phyloP scores from a whole-genome alignment of 2,113 vertebrate species.

The Petrocephalus microphthalmus region DNA sequence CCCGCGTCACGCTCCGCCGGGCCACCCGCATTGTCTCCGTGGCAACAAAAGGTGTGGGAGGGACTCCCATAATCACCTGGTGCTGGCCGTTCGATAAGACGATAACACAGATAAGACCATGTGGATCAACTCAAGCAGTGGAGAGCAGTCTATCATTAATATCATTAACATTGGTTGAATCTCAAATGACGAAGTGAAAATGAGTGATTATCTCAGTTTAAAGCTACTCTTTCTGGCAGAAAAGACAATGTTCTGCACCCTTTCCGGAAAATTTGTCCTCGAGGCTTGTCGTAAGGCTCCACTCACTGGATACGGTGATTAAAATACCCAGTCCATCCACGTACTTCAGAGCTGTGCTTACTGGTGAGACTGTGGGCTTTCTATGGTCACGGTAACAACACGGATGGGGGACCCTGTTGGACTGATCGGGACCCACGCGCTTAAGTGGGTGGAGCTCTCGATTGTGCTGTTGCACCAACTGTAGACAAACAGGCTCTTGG shows the following conservation, averaged over 20 bases:
- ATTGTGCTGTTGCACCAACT: not conserved
- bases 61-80: not conserved
- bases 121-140: not conserved
- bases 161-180: constrained; percentile 35
- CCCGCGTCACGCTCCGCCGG: constrained; percentile 18
- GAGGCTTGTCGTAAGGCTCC: not conserved
- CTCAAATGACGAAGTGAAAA: not conserved
- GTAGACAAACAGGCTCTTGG: not conserved
- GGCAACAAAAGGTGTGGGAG: not conserved
- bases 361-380: constrained; percentile 21
- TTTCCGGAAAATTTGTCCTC: not conserved
- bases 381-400: constrained; percentile 9
- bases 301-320: constrained; percentile 34
- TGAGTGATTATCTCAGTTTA: not conserved
- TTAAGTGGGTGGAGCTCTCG: not conserved
- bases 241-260: not conserved
- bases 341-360: constrained; percentile 32
- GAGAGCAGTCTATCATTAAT: not conserved
- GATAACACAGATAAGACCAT: not conserved
- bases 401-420: constrained; percentile 11
- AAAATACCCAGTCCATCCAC: constrained; percentile 33
- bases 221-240: not conserved
- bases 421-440: not conserved
- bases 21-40: constrained; percentile 39
- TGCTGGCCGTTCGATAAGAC: not conserved